These are phyloP conservation scores for Frankliniella intonsa DNA, from an alignment of 2,888 invertebrate genomes.

Conservation along the genomic window DNA sequence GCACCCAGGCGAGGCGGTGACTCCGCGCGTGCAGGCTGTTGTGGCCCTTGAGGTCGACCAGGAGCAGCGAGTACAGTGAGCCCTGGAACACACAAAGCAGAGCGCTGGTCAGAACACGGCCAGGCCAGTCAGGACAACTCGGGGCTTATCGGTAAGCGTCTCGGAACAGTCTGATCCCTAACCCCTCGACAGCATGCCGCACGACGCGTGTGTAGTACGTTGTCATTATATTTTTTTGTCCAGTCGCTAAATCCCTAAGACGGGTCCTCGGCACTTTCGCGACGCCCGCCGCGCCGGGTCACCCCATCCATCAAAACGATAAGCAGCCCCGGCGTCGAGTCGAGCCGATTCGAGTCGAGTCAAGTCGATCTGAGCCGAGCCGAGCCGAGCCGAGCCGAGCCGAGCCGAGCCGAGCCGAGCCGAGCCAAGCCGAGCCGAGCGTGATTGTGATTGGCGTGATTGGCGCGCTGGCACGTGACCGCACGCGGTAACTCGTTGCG, in stretches of 20 bases:
- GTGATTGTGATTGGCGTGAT: no score
- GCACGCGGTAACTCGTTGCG: neutral
- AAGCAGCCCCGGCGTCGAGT: no score
- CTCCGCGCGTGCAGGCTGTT: constrained; percentile 11
- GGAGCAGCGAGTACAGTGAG: constrained; percentile 4
- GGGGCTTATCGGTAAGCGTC: neutral
- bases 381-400: no score
- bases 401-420: no score
- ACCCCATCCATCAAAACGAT: neutral
- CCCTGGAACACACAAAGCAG: neutral
- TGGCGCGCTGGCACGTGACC: no score
- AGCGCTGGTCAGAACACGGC: neutral
- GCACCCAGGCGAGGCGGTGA: constrained; percentile 19
- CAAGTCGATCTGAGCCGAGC: no score
- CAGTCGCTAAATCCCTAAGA: neutral
- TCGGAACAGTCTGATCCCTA: neutral
- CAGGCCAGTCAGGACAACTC: neutral
- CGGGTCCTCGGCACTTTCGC: neutral
- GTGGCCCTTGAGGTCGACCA: constrained; percentile 19
- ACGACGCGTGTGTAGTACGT: no score
- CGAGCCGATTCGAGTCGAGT: no score
- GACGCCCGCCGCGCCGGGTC: neutral
- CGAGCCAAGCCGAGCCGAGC: no score
- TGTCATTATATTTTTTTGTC: neutral
- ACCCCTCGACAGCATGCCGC: no score